Conservation (phyloP, 2,113 vertebrate genomes). For the Lanius collurio region DNA sequence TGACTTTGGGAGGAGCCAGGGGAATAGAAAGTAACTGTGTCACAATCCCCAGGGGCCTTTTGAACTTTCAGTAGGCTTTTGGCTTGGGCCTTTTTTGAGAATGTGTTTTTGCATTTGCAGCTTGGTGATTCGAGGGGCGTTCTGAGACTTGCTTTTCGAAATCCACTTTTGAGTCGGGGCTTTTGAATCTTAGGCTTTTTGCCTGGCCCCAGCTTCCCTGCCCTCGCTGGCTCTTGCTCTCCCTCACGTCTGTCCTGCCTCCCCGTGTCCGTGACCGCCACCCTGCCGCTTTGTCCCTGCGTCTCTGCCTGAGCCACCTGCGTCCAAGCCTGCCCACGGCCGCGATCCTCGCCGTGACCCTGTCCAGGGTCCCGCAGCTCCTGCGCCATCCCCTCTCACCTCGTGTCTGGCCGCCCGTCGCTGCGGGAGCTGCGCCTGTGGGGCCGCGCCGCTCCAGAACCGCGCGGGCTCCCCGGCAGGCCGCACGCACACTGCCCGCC, state of each 20-base stretch:
- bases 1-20: not conserved
- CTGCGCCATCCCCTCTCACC: not conserved
- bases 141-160: too few species aligned
- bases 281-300: accelerated
- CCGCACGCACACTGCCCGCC: too few species aligned
- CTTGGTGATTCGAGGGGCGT: too few species aligned
- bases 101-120: too few species aligned
- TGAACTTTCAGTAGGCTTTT: too few species aligned
- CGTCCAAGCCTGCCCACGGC: not conserved
- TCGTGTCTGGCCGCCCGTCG: accelerated
- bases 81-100: not conserved
- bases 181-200: too few species aligned
- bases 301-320: not conserved
- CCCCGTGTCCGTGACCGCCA: not conserved
- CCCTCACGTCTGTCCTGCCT: not conserved
- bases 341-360: accelerated
- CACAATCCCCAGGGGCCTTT: accelerated
- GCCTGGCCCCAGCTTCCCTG: too few species aligned
- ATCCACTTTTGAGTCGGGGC: too few species aligned
- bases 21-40: too few species aligned
- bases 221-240: not conserved
- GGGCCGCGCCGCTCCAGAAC: too few species aligned
- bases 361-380: not conserved
- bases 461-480: too few species aligned
- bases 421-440: too few species aligned